A percentile compares a stretch with the other conserved stretches of the same genome.
These are phyloP conservation scores for Bombyx mori DNA, from an alignment of 1,140 invertebrate species.

Conservation along the genomic window DNA sequence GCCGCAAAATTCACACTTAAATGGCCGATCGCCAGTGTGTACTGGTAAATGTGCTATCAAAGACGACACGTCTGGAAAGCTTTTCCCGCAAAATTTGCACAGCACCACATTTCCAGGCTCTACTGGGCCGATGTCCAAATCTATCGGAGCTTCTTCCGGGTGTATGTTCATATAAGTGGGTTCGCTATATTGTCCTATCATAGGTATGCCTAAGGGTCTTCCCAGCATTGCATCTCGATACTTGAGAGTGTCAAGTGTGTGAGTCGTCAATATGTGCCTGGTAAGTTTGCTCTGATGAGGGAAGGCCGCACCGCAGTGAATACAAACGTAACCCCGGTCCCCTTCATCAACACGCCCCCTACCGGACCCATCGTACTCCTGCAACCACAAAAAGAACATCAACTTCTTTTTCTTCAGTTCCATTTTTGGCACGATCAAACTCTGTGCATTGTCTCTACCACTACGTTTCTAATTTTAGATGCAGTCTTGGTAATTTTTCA, in stretches of 20 bases:
- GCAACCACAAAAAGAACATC: constrained; percentile 93
- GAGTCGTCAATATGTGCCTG: constrained; percentile 87
- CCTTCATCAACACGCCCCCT: constrained; percentile 64
- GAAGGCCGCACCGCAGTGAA: constrained; percentile 89
- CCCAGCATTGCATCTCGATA: constrained; percentile 81
- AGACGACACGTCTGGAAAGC: constrained; percentile 88
- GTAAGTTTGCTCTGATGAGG: constrained; percentile 91
- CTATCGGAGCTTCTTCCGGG: constrained; percentile 62
- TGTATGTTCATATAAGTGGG: constrained; percentile 64
- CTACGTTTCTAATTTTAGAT: constrained; percentile 67
- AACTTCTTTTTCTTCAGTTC: constrained; percentile 83
- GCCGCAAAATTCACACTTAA: constrained; percentile 92
- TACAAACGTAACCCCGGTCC: constrained; percentile 78
- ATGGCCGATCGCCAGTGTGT: constrained; percentile 89
- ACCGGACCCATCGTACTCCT: constrained; percentile 83
- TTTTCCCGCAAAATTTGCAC: constrained; percentile 92
- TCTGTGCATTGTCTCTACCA: constrained; percentile 64
- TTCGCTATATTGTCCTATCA: constrained; percentile 72
- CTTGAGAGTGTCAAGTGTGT: constrained; percentile 88
- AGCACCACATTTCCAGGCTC: constrained; percentile 83
- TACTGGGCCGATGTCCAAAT: constrained; percentile 67
- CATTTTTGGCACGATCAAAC: constrained; percentile 49
- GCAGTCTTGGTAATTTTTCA: constrained; percentile 57
- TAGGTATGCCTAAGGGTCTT: constrained; percentile 59
- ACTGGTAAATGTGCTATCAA: constrained; percentile 88